phyloP scores from a whole-genome alignment of 1,140 invertebrate species.

The Zaprionus gabonicus region DNA sequence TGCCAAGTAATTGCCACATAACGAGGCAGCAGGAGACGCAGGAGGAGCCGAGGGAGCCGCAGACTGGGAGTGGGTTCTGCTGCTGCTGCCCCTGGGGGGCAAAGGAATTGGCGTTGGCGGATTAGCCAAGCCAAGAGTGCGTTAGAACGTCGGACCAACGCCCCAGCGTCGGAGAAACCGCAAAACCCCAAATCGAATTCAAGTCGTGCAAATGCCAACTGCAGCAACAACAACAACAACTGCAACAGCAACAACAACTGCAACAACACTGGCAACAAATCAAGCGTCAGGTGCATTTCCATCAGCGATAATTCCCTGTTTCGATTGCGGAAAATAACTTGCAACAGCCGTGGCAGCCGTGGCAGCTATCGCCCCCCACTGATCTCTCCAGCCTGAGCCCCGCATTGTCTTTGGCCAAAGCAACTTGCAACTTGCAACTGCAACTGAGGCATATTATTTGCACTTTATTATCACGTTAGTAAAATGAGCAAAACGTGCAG shows the following conservation, averaged over 20 bases:
- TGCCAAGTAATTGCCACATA: conserved; percentile 81
- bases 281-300: conserved; percentile 84
- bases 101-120: conserved; percentile 57
- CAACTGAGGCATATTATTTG: conserved; percentile 83
- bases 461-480: conserved; percentile 85
- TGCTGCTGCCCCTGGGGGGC: conserved; percentile 31
- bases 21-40: conserved; percentile 48
- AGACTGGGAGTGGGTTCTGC: conserved; percentile 7
- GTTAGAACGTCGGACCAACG: conserved; percentile 53
- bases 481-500: conserved; percentile 82
- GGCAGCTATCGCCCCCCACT: conserved; percentile 53
- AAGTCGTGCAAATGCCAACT: conserved; percentile 73
- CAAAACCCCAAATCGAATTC: neutral
- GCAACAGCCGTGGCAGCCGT: conserved; percentile 46
- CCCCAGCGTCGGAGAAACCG: conserved; percentile 22
- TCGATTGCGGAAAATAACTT: conserved; percentile 76
- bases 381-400: conserved; percentile 47
- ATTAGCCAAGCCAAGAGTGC: conserved; percentile 33
- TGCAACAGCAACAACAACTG: conserved; percentile 58
- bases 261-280: conserved; percentile 60
- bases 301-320: conserved; percentile 79
- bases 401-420: conserved; percentile 59
- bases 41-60: neutral
- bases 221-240: conserved; percentile 18
- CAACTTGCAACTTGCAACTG: conserved; percentile 62